Conservation (phyloP, 1,140 invertebrate species). For the Drosophila sturtevanti region DNA sequence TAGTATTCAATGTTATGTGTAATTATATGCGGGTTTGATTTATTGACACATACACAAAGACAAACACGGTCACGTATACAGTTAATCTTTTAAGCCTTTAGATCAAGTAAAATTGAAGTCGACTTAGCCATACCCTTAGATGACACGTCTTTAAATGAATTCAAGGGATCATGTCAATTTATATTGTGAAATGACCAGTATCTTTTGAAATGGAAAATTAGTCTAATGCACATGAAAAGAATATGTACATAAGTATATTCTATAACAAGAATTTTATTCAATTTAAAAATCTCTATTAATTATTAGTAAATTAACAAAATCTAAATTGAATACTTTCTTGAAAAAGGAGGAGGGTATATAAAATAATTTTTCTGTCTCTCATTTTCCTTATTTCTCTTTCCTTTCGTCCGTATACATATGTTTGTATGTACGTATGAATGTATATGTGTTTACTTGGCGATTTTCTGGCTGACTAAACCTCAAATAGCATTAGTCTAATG, state of each 20-base stretch:
- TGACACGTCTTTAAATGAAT: background rate
- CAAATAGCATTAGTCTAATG: conserved; percentile 61
- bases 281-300: no score
- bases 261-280: no score
- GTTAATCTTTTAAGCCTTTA: conserved; percentile 9
- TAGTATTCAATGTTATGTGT: conserved; percentile 16
- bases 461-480: conserved; percentile 53
- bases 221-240: no score
- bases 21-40: conserved; percentile 18
- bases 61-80: background rate
- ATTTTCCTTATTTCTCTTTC: background rate
- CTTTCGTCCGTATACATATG: background rate
- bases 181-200: no score
- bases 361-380: background rate
- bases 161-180: no score
- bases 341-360: no score
- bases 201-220: no score
- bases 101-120: background rate
- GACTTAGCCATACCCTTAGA: background rate
- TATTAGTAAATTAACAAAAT: no score
- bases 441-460: conserved; percentile 40
- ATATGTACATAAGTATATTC: no score
- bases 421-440: background rate
- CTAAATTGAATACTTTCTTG: no score
- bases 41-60: conserved; percentile 4